Evolutionary conservation across 2,797 vertebrate species (phyloP), one percentile per base, ranked within the genome.

Genomic region (Sebastes wilsoni): DNA sequence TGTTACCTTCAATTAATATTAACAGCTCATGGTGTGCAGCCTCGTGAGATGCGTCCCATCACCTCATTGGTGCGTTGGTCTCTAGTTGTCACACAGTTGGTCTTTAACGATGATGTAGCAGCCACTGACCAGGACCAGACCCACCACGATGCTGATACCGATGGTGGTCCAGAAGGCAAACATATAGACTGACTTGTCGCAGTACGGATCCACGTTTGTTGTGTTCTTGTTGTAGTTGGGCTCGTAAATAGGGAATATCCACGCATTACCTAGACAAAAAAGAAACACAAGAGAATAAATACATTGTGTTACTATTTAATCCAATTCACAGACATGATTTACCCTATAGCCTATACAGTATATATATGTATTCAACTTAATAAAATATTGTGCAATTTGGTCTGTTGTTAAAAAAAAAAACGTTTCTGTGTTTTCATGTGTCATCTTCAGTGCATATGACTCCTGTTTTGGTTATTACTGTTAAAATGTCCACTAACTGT

Each of bases 231-330:
- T 20, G 77, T 87, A 95, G 82, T 62, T 89, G 2, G 93, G 93
- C 77, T 92, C 0, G 65, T 95, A 94, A 78, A 95, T 90, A 2
- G 94, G 93, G 76, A 94, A 96, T 81, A 96, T 90, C 95, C 94
- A 96, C 75, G 93, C 79, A 2, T 93, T 91, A 64, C 95, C 95
- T 95, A 9, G 16, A 28, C 18, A 34, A 8, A 65, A 46, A 27
- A 22, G 6, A 38, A n/a, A 27, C 3, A 1, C 10, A 14, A 34
- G 34, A 11, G 10, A 34, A 34, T 34, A 34, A 34, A 34, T 34
- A 34, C 4, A 34, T 34, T 34, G 34, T 34, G 32, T 34, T 1
- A 34, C 32, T 34, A 34, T 34, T 34, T 34, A 4, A 34, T 34
- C 0, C 32, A 34, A 4, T 34, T 34, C 32, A 34, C 32, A 34